Evolutionary conservation across 2,797 vertebrate species (phyloP), one percentile per base, ranked within the genome.

Genomic region (Melopsittacus undulatus): DNA sequence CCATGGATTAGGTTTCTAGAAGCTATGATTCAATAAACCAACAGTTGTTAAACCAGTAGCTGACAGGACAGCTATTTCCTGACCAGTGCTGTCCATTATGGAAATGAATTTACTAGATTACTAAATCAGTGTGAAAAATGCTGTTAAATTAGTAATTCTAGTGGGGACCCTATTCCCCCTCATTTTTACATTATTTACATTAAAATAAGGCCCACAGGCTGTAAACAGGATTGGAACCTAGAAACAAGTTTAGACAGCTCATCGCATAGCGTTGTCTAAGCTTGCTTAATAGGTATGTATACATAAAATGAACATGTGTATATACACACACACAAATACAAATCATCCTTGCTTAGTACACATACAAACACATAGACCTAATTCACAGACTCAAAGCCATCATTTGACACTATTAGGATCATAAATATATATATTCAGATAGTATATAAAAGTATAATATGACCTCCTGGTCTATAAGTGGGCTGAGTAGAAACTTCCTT

Each of bases 141-240:
- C 32, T 67, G 11, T 38, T 79, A 67, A 73, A 51, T 76, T 56
- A 69, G 26, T 46, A 90, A 48, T 70, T 7, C 1, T 16, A 52
- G 26, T 6, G 12, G 18, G 74, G n/a, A 38, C 4, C 7, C 48
- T 38, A 30, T 10, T 8, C 5, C 19, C 8, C 4, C 13, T 12
- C 7, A 22, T 62, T 83, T 83, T n/a, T n/a, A n/a, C n/a, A 11
- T 66, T 95, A 89, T 94, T 96, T 92, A 63, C n/a, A 57, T 70
- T 89, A 82, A 72, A 94, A 86, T 77, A 88, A 78, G 7, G 34
- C 80, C 91, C 63, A 84, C 62, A 67, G 80, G 77, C 70, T 73
- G 46, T 56, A 90, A 88, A 73, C 46, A 96, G 66, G 29, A 82
- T 10, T 75, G 56, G 22, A 79, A 84, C 11, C 40, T 57, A 77